Conservation (phyloP, 2,797 vertebrate species). For the Lerista edwardsae region DNA sequence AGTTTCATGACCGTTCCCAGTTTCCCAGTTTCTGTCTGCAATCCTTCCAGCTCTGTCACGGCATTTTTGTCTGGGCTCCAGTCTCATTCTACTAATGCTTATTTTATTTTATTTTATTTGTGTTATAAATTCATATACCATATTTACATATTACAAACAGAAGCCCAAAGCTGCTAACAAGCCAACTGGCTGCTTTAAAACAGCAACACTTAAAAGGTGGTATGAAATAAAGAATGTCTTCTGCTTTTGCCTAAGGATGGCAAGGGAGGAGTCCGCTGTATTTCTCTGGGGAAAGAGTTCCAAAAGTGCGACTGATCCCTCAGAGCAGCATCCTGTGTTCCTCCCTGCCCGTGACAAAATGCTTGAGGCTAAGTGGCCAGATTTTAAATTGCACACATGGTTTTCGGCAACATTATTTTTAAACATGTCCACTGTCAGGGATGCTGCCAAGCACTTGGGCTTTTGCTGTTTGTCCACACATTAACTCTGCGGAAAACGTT, state of each 20-base stretch:
- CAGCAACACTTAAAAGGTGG: too few relatives aligned
- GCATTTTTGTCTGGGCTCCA: not conserved
- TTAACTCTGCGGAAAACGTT: not conserved
- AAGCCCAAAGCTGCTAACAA: too few relatives aligned
- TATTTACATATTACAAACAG: too few relatives aligned
- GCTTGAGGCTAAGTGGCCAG: not conserved
- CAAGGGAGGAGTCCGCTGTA: too few relatives aligned
- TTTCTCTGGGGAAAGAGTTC: too few relatives aligned
- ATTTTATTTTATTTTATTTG: too few relatives aligned
- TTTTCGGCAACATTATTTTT: not conserved
- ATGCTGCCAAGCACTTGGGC: not conserved
- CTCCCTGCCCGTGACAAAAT: not conserved
- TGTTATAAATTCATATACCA: too few relatives aligned
- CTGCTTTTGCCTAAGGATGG: too few relatives aligned
- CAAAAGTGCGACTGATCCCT: not conserved
- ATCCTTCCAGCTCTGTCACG: not conserved
- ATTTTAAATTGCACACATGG: not conserved
- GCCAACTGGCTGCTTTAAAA: too few relatives aligned
- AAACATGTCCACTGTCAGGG: not conserved
- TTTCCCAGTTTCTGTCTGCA: not conserved
- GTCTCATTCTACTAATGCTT: not conserved
- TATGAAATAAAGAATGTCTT: too few relatives aligned
- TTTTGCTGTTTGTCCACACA: not conserved
- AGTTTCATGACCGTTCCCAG: too few relatives aligned
- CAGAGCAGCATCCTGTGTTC: not conserved